These are phyloP conservation scores for Caenorhabditis panamensis DNA, from an alignment of 2,888 invertebrate species.

Conservation along the genomic window DNA sequence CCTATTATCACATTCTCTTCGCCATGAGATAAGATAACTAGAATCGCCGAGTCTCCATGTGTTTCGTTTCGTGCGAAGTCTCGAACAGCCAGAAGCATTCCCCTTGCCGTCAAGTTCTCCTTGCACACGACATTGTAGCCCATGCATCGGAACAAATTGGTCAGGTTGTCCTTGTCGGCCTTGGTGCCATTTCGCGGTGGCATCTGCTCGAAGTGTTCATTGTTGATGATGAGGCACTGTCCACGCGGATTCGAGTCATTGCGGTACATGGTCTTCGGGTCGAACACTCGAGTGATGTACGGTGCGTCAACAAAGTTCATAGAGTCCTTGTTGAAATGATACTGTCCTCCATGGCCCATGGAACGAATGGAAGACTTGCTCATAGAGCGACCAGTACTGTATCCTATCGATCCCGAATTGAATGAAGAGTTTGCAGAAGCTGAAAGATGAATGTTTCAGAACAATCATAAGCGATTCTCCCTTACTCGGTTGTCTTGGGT, in stretches of 20 bases:
- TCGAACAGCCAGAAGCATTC: conserved; percentile 65
- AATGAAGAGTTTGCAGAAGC: conserved; percentile 49
- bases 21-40: conserved; percentile 80
- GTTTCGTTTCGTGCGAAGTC: conserved; percentile 66
- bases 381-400: conserved; percentile 21
- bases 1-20: conserved; percentile 76
- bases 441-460: conserved; percentile 6
- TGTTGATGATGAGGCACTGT: conserved; percentile 80
- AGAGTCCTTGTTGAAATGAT: conserved; percentile 47
- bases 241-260: conserved; percentile 78
- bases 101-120: conserved; percentile 73
- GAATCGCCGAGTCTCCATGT: conserved; percentile 69
- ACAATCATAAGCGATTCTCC: not conserved
- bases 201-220: conserved; percentile 73
- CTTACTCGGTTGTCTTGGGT: conserved; percentile 39
- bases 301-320: conserved; percentile 58
- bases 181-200: conserved; percentile 69
- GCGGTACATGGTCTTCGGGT: conserved; percentile 69
- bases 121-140: conserved; percentile 74
- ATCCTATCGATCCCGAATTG: conserved; percentile 42
- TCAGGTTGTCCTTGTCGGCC: conserved; percentile 73
- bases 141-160: conserved; percentile 71
- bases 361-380: conserved; percentile 17
- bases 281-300: conserved; percentile 40
- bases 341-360: conserved; percentile 3